A percentile compares a stretch with the other conserved stretches of the same genome.
These are phyloP conservation scores for Hydrocynus forskahlii DNA, from an alignment of 2,797 vertebrate genomes.

Conservation along the genomic window DNA sequence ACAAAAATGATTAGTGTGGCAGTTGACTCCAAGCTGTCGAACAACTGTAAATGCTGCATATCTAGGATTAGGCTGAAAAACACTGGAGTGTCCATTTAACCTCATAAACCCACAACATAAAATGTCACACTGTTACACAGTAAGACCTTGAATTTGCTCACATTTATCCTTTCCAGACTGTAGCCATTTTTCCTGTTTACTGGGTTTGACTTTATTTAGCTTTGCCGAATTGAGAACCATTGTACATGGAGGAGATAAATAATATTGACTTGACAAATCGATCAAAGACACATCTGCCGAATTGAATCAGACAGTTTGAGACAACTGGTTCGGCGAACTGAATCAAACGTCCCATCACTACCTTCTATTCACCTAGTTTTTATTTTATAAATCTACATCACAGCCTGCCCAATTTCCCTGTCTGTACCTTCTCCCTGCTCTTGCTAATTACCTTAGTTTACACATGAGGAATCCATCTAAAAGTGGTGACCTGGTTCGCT, in stretches of 20 bases:
- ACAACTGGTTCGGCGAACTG: neutral
- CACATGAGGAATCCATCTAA: conserved; percentile 15
- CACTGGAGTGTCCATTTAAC: too few relatives aligned
- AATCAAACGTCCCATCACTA: neutral
- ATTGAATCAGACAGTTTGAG: neutral
- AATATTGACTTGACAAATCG: neutral
- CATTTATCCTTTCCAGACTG: neutral
- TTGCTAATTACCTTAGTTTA: conserved; percentile 5
- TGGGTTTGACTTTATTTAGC: neutral
- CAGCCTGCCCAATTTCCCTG: neutral
- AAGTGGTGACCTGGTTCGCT: neutral
- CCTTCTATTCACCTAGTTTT: neutral
- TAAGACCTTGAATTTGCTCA: too few relatives aligned
- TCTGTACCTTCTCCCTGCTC: neutral
- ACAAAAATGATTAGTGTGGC: too few relatives aligned
- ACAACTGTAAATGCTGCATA: too few relatives aligned
- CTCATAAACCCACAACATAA: too few relatives aligned
- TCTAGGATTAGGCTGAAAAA: too few relatives aligned
- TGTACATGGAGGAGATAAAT: neutral
- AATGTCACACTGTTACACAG: too few relatives aligned
- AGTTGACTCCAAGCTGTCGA: too few relatives aligned
- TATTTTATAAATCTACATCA: neutral
- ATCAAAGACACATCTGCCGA: neutral
- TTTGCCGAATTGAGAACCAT: too few relatives aligned
- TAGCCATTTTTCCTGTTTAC: neutral